Conservation (phyloP, 2,113 vertebrate species). For the Mormyrus iriodes region DNA sequence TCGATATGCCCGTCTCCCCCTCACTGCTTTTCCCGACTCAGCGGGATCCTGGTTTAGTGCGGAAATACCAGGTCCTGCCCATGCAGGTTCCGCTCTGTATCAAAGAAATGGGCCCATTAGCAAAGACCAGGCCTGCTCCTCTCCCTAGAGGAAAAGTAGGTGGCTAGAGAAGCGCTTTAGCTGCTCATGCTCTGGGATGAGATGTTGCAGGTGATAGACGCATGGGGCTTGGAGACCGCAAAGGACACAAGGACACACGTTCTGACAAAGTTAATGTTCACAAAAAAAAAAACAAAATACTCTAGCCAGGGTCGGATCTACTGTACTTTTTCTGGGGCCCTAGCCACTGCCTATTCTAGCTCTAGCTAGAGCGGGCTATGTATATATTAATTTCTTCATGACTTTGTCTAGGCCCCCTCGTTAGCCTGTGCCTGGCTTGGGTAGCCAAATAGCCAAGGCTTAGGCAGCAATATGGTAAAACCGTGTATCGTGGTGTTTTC, state of each 20-base stretch:
- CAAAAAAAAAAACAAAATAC: neutral
- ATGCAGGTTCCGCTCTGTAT: neutral
- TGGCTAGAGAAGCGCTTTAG: neutral
- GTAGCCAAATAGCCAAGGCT: neutral
- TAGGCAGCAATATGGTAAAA: neutral
- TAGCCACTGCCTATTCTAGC: neutral
- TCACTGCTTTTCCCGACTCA: neutral
- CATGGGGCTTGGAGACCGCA: neutral
- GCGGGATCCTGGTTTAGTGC: neutral
- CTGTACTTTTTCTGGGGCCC: neutral
- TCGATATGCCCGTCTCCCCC: neutral
- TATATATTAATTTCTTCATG: neutral
- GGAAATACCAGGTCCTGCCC: neutral
- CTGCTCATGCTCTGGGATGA: neutral
- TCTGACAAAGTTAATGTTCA: neutral
- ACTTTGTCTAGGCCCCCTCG: neutral
- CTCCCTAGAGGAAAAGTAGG: neutral
- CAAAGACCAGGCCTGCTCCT: neutral
- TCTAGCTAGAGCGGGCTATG: neutral
- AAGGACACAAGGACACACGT: neutral
- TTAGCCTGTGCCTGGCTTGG: neutral
- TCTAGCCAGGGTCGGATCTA: neutral
- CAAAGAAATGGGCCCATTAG: neutral
- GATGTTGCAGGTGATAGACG: neutral
- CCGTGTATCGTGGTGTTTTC: neutral